Evolutionary conservation across 1,140 invertebrate species (phyloP), one percentile per base, ranked within the genome.

Genomic region (Gonatopus flavifemur): DNA sequence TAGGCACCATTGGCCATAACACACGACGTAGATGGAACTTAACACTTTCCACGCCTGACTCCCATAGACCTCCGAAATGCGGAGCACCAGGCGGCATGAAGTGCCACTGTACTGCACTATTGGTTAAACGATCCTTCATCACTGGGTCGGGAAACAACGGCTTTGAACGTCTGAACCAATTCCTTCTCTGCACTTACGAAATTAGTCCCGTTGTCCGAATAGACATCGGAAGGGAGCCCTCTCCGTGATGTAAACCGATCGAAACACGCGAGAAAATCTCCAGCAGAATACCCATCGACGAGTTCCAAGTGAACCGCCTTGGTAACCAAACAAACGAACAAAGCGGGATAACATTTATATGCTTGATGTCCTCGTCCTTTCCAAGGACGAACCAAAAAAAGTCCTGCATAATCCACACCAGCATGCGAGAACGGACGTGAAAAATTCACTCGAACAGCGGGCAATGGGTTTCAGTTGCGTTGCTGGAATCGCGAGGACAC

Each of bases 171-270:
- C 37, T 60, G 62, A 2, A 13, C 10, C 19, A 25, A 16, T 36
- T 36, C 30, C 4, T 2, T 3, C 12, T 20, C 16, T 9, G 56
- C 49, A 12, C 67, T 66, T 20, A 52, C 43, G 52, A 75, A 75
- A 36, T 67, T 66, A 3, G 60, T 67, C n/a, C 60, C 64, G 50
- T 59, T 64, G 36, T 71, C 74, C 6, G 52, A 65, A 21, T 55
- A 55, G 18, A 70, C 46, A n/a, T 51, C n/a, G 13, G 44, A 28
- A 6, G 59, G 39, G 33, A 32, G 4, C 22, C 63, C 64, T n/a
- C n/a, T n/a, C n/a, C n/a, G n/a, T n/a, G n/a, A n/a, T n/a, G n/a
- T n/a, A n/a, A n/a, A n/a, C n/a, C n/a, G n/a, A n/a, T n/a, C n/a
- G n/a, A n/a, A n/a, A n/a, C n/a, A n/a, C n/a, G n/a, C n/a, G n/a